phyloP scores from a whole-genome alignment of 2,888 invertebrate species.

The Heliconius sara region DNA sequence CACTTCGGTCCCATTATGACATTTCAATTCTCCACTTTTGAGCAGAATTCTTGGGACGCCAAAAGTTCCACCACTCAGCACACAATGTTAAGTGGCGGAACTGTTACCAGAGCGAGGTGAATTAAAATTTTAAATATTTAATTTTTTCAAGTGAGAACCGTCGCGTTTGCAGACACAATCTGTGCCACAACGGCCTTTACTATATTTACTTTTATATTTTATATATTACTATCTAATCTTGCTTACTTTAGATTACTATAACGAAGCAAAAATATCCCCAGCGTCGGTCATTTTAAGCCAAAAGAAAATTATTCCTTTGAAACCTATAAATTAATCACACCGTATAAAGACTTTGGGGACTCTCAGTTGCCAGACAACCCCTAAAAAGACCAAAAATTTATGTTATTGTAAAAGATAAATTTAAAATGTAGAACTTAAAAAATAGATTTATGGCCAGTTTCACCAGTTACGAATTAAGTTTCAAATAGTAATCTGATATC shows the following conservation, averaged over 20 bases:
- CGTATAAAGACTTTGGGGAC: background rate
- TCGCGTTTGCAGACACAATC: no score
- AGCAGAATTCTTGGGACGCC: no score
- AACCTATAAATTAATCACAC: background rate
- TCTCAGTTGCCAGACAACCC: background rate
- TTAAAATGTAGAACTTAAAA: no score
- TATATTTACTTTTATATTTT: background rate
- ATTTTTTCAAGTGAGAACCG: no score
- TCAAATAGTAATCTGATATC: no score
- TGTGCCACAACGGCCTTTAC: background rate
- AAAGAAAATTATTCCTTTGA: background rate
- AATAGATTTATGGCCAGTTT: no score
- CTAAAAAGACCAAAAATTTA: background rate
- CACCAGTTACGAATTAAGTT: no score
- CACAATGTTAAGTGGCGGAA: no score
- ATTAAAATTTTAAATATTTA: background rate
- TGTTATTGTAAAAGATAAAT: background rate
- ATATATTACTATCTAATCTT: background rate
- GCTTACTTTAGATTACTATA: background rate
- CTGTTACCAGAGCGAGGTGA: background rate
- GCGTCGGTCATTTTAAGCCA: background rate
- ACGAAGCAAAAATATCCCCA: background rate
- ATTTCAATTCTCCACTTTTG: no score
- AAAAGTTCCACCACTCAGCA: no score
- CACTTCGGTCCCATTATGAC: no score